phyloP scores from a whole-genome alignment of 2,797 vertebrate species.

The Agapornis canus region DNA sequence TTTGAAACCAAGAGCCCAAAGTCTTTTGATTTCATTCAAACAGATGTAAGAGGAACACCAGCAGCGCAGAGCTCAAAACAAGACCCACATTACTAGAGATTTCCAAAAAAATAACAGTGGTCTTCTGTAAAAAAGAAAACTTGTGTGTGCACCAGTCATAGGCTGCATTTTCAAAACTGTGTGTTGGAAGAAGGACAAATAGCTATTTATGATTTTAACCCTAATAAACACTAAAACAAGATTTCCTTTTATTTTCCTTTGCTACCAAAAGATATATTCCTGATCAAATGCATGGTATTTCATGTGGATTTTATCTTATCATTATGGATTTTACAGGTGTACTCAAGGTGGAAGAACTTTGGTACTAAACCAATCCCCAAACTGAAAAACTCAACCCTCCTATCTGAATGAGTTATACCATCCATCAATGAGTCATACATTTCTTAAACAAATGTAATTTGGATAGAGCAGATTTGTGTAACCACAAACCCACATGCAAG shows the following conservation, averaged over 20 bases:
- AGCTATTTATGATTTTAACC: neutral
- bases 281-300: neutral
- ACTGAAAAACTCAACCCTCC: neutral
- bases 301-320: neutral
- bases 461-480: neutral
- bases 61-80: neutral
- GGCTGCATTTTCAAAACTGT: neutral
- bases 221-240: neutral
- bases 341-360: neutral
- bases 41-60: neutral
- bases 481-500: neutral
- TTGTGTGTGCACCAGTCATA: neutral
- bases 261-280: neutral
- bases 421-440: neutral
- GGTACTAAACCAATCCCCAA: neutral
- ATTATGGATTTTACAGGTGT: neutral
- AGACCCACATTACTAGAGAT: neutral
- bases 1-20: neutral
- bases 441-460: neutral
- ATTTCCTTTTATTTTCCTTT: neutral
- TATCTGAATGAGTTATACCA: neutral
- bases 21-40: neutral
- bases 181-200: neutral
- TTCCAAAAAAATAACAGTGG: neutral
- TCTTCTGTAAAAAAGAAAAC: neutral